Conservation (phyloP, 2,888 invertebrate genomes). For the Lochmaea crataegi region DNA sequence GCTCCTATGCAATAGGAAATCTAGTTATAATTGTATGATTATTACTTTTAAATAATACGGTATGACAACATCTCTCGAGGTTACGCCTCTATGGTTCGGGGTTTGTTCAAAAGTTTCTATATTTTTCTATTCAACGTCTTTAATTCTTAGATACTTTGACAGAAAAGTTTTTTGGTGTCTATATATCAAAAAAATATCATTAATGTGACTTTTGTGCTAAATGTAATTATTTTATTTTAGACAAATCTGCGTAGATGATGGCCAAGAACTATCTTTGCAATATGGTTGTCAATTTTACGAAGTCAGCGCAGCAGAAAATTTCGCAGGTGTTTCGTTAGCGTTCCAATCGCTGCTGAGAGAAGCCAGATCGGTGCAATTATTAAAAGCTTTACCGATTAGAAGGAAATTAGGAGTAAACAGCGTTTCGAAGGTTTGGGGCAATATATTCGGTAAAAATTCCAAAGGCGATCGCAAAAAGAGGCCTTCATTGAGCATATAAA, state of each 20-base stretch:
- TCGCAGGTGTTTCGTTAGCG: constrained; percentile 83
- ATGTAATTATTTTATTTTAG: constrained; percentile 64
- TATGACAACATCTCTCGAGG: no score
- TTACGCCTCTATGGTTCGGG: no score
- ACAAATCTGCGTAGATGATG: constrained; percentile 82
- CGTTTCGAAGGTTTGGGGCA: constrained; percentile 82
- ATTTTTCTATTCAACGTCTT: no score
- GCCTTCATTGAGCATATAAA: constrained; percentile 81
- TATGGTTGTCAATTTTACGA: constrained; percentile 88
- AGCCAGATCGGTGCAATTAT: constrained; percentile 80
- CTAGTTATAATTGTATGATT: no score
- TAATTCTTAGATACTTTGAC: no score
- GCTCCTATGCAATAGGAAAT: no score
- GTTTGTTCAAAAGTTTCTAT: no score
- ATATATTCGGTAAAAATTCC: constrained; percentile 83
- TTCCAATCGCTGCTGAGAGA: constrained; percentile 81
- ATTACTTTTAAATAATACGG: no score
- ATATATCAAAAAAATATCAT: neutral
- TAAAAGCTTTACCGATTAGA: constrained; percentile 76
- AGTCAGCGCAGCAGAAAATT: constrained; percentile 85
- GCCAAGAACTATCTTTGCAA: constrained; percentile 80
- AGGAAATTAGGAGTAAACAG: constrained; percentile 82
- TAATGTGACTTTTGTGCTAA: neutral
- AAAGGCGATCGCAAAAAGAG: constrained; percentile 82
- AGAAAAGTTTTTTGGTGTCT: no score